phyloP scores from a whole-genome alignment of 2,113 vertebrate genomes.

The Perca schrenkii region DNA sequence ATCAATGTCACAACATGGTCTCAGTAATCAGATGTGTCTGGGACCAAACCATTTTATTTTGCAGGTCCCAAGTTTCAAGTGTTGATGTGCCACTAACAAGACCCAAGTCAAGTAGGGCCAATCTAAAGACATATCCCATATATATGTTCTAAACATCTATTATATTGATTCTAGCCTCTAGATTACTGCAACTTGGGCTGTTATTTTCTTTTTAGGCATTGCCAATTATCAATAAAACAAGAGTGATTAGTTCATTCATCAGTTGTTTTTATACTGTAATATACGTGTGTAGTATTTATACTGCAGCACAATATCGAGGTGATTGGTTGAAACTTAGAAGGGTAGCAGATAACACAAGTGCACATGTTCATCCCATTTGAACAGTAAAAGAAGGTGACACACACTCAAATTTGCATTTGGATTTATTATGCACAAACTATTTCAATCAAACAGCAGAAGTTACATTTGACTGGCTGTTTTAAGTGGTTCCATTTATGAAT shows the following conservation, averaged over 20 bases:
- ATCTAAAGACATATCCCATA: neutral
- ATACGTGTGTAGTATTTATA: neutral
- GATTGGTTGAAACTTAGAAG: neutral
- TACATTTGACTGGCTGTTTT: slow-evolving; percentile 20
- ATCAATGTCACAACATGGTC: neutral
- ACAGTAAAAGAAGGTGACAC: neutral
- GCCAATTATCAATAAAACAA: neutral
- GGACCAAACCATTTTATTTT: neutral
- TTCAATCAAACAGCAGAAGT: slow-evolving; percentile 13
- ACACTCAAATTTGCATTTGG: slow-evolving; percentile 39
- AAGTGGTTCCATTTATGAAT: slow-evolving; percentile 56
- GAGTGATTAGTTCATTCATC: neutral
- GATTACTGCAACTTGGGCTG: neutral
- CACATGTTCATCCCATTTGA: neutral
- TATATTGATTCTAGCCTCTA: neutral
- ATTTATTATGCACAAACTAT: slow-evolving; percentile 59
- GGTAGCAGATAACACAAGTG: neutral
- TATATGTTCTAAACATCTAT: neutral
- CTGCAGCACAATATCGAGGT: neutral
- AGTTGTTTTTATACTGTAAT: neutral
- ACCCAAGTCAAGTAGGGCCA: neutral
- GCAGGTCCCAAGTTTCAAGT: neutral
- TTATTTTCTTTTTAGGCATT: neutral
- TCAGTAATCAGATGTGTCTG: neutral
- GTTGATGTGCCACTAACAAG: neutral